Percentiles rank a stretch among this genome's conserved stretches.
These are phyloP conservation scores for Ditylenchus dipsaci DNA, from an alignment of 1,140 invertebrate species.

Conservation along the genomic window DNA sequence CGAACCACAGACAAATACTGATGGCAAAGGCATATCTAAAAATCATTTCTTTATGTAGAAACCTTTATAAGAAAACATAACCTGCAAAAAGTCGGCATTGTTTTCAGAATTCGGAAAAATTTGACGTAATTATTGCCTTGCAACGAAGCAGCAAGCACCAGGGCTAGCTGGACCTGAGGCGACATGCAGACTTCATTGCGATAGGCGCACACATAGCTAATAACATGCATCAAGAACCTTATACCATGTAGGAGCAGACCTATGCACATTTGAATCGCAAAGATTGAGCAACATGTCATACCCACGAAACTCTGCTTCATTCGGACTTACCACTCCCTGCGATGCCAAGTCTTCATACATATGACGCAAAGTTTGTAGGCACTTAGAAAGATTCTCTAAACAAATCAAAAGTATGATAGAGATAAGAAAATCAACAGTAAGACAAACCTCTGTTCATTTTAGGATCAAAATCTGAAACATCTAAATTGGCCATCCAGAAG, in stretches of 20 bases:
- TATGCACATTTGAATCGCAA: constrained; percentile 81
- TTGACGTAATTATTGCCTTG: constrained; percentile 82
- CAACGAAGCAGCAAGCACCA: constrained; percentile 74
- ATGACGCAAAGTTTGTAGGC: constrained; percentile 84
- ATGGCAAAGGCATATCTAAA: constrained; percentile 16
- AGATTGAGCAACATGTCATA: constrained; percentile 90
- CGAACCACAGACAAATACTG: constrained; percentile 18
- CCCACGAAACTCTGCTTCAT: constrained; percentile 83
- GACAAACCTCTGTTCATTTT: constrained; percentile 75
- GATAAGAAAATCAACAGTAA: background rate
- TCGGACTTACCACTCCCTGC: constrained; percentile 68
- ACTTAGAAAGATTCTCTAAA: background rate
- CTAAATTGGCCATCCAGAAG: constrained; percentile 78
- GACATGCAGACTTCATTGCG: constrained; percentile 71
- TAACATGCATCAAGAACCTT: constrained; percentile 45
- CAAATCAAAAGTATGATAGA: no score
- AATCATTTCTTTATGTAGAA: background rate
- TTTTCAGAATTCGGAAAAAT: constrained; percentile 78
- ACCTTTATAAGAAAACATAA: constrained; percentile 47
- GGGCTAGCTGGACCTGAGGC: constrained; percentile 71
- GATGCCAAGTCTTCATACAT: constrained; percentile 75
- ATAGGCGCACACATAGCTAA: constrained; percentile 71
- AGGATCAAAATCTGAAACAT: constrained; percentile 79
- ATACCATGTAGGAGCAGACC: constrained; percentile 61
- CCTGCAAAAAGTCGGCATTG: constrained; percentile 76